Conservation (phyloP, 2,888 invertebrate species). For the Alentia gelatinosa region DNA sequence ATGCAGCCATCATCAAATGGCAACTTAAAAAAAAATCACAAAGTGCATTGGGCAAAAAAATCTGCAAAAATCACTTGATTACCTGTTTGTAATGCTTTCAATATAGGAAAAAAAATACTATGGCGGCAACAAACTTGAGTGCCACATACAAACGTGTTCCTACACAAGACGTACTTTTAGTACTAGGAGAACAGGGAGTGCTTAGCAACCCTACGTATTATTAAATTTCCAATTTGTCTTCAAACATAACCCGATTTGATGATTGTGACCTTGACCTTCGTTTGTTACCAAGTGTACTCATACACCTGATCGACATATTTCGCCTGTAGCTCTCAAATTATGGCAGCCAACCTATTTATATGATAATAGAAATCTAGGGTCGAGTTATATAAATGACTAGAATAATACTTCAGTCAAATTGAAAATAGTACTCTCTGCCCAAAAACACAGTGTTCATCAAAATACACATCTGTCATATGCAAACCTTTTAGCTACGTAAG, state of each 20-base stretch:
- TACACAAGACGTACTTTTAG: neutral
- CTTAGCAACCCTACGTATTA: neutral
- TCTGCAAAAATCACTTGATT: neutral
- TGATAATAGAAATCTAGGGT: conserved; percentile 48
- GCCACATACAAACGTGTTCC: neutral
- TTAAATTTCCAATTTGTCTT: neutral
- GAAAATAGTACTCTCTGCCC: conserved; percentile 50
- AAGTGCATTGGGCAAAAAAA: neutral
- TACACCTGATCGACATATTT: neutral
- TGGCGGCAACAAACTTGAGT: neutral
- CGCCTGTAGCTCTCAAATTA: neutral
- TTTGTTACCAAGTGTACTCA: neutral
- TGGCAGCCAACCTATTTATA: conserved; percentile 33
- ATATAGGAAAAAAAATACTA: neutral
- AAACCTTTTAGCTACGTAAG: conserved; percentile 31
- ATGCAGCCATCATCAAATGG: neutral
- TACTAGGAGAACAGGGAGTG: conserved; percentile 1
- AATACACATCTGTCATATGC: conserved; percentile 46
- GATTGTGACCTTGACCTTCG: conserved; percentile 24
- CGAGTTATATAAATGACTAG: conserved; percentile 50
- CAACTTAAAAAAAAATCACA: neutral
- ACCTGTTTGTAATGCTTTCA: neutral
- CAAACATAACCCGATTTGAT: neutral
- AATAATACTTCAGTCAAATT: conserved; percentile 53
- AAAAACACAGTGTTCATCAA: conserved; percentile 48